Evolutionary conservation across 2,113 vertebrate genomes (phyloP).

Genomic region (Microtus richardsoni): DNA sequence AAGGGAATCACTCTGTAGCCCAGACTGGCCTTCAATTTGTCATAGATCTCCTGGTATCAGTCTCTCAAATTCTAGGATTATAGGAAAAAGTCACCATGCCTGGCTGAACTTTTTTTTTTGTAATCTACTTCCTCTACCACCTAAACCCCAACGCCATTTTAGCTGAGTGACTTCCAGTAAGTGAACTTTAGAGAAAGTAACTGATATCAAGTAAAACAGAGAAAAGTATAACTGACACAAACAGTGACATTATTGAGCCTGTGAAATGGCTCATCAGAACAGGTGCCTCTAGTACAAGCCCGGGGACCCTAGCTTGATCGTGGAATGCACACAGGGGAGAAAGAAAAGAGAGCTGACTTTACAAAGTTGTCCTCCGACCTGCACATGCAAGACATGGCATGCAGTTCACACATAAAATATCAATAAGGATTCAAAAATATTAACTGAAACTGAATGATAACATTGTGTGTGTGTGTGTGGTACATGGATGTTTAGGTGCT

Average conservation of each 20-base stretch:
- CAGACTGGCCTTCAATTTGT: background rate
- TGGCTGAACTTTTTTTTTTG: background rate
- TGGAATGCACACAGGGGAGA: background rate
- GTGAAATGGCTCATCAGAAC: no score
- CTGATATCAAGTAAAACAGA: background rate
- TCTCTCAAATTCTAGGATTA: background rate
- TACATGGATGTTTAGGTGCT: no score
- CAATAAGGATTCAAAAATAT: background rate
- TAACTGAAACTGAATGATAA: no score
- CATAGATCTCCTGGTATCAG: background rate
- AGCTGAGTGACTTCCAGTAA: background rate
- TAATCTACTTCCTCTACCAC: background rate
- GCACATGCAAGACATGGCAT: background rate
- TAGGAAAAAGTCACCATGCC: background rate
- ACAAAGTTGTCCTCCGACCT: background rate
- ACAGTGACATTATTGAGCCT: no score
- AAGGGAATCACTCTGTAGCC: background rate
- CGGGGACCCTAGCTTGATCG: no score
- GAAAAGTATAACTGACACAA: background rate
- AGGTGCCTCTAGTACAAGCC: background rate
- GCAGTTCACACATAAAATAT: background rate
- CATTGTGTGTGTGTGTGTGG: no score
- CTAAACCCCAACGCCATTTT: background rate
- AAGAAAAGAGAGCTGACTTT: background rate
- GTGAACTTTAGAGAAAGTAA: conserved; percentile 18